Percentiles rank a stretch among this genome's conserved stretches.
These are phyloP conservation scores for Haemorhous mexicanus DNA, from an alignment of 2,113 vertebrate genomes.

Conservation along the genomic window DNA sequence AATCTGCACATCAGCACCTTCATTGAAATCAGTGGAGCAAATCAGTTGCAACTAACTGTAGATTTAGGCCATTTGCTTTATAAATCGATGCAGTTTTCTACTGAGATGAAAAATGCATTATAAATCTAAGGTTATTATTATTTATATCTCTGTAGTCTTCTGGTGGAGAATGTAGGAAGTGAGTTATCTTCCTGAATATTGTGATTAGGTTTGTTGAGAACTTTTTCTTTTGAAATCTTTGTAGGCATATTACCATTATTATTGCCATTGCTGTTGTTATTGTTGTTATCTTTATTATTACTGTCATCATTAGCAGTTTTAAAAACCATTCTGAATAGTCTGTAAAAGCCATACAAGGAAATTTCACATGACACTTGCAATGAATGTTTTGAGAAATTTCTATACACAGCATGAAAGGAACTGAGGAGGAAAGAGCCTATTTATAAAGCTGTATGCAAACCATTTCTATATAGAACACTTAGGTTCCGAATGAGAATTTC, in stretches of 20 bases:
- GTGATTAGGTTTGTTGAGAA: neutral
- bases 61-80: slow-evolving; percentile 1
- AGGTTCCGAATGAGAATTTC: neutral
- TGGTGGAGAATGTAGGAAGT: neutral
- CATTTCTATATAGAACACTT: neutral
- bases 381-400: neutral
- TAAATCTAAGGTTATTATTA: neutral
- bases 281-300: neutral
- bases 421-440: neutral
- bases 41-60: neutral
- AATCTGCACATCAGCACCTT: neutral
- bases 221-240: neutral
- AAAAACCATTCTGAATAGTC: neutral
- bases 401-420: neutral
- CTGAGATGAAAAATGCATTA: neutral
- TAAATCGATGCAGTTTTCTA: slow-evolving; percentile 24
- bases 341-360: neutral
- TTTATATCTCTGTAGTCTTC: neutral
- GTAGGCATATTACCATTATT: neutral
- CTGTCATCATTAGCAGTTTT: neutral
- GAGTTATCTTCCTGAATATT: neutral
- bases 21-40: neutral
- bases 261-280: neutral
- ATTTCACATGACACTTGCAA: neutral
- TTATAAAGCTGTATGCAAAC: neutral